phyloP scores from a whole-genome alignment of 2,888 invertebrate genomes.

The Aleiodes alternator region DNA sequence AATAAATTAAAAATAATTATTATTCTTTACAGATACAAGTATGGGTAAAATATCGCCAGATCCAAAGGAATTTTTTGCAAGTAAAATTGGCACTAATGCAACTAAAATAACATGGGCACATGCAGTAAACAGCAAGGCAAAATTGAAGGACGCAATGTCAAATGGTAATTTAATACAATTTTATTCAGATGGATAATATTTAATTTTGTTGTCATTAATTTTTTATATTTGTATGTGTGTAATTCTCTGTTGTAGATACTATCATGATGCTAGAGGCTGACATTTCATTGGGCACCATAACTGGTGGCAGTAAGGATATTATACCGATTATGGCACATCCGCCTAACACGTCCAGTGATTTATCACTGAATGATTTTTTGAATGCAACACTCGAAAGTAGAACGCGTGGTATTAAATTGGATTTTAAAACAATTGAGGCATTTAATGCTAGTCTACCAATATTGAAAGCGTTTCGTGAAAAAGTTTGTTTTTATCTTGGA shows the following conservation, averaged over 20 bases:
- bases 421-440: constrained; percentile 89
- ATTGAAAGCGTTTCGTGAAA: constrained; percentile 70
- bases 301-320: constrained; percentile 75
- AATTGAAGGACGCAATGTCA: constrained; percentile 80
- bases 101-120: constrained; percentile 90
- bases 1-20: neutral
- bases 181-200: neutral
- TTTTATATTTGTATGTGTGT: constrained; percentile 5
- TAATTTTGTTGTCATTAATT: neutral
- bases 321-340: constrained; percentile 93
- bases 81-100: constrained; percentile 78
- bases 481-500: constrained; percentile 70
- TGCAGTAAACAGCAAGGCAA: constrained; percentile 85
- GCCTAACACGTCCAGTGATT: constrained; percentile 83
- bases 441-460: constrained; percentile 79
- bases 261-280: constrained; percentile 84
- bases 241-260: constrained; percentile 39
- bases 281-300: constrained; percentile 82
- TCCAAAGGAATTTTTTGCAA: constrained; percentile 75
- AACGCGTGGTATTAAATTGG: constrained; percentile 86
- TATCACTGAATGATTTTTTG: constrained; percentile 86
- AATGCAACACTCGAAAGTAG: constrained; percentile 77
- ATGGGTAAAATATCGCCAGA: constrained; percentile 63
- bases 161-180: constrained; percentile 62
- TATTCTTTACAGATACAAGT: constrained; percentile 61